Evolutionary conservation across 2,888 invertebrate species (phyloP), one percentile per base, ranked within the genome.

Genomic region (Nemotelus nigrinus): DNA sequence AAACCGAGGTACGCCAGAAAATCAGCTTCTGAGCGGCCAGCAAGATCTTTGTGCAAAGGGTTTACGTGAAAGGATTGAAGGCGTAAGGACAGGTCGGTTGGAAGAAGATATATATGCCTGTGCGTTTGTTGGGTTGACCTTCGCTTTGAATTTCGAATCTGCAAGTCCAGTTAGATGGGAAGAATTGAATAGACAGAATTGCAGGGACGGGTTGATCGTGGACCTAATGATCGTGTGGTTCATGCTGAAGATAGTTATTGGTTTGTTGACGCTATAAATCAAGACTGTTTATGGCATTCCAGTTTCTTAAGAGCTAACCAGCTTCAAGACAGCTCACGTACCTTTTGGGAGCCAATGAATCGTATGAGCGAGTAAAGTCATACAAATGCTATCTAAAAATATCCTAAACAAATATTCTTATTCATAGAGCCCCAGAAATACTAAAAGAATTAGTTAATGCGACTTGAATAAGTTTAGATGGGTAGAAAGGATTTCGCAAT

Each of bases 1-100:
- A 72, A 72, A 72, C 60, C 72, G 63, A 63, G 74, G 74, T 74
- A 74, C 47, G 63, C 74, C 74, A 74, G 60, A 74, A 43, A 60
- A 74, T 74, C 74, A 74, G 74, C 74, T 74, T 45, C 74, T 25
- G 74, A 74, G 50, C 3, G 70, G 60, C 63, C 63, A 74, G 48
- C 48, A 41, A 6, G 8, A 60, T 50, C 6, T 47, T 63, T 74
- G 74, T 57, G 74, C 8, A 39, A 5, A 1, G 6, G n/a, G 10
- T 60, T 41, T 41, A 10, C 44, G 10, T 25, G 58, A 58, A 72
- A 47, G 58, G 63, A 63, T 63, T 74, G 70, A 70, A 53, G 53
- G 53, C 3, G 63, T 57, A 25, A 25, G 25, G 25, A 25, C 25
- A 25, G 25, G 25, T 3, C n/a, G 41, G 0, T 8, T 25, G 25